These are phyloP conservation scores for Acholoe squamosa DNA, from an alignment of 2,888 invertebrate species.

Conservation along the genomic window DNA sequence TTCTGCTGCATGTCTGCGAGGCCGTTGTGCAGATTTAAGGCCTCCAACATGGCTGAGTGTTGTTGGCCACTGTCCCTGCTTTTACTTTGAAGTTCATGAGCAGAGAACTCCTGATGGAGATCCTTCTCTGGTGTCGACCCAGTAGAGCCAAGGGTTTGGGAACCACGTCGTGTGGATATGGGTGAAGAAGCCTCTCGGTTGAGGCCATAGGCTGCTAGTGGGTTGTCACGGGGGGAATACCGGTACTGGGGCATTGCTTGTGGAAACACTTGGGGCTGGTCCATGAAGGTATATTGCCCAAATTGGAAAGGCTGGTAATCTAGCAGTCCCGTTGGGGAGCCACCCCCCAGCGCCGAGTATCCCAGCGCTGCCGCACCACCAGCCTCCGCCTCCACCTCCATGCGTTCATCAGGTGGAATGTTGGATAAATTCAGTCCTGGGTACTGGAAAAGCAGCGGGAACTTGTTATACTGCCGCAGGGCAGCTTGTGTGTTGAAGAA, in stretches of 20 bases:
- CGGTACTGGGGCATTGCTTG: conserved; percentile 17
- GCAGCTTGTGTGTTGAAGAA: conserved; percentile 16
- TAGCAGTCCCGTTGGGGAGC: background rate
- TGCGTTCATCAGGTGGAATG: conserved; percentile 59
- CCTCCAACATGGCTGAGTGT: conserved; percentile 55
- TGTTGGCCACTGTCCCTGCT: background rate
- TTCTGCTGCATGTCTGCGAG: conserved; percentile 62
- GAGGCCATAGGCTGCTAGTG: conserved; percentile 4
- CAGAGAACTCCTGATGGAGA: conserved; percentile 44
- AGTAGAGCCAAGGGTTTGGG: conserved; percentile 55
- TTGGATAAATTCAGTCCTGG: conserved; percentile 63
- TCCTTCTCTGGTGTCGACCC: conserved; percentile 61
- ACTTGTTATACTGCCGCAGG: conserved; percentile 39
- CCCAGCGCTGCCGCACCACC: background rate
- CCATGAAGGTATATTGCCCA: background rate
- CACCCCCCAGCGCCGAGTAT: background rate
- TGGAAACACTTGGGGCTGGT: conserved; percentile 9
- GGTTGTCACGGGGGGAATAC: background rate
- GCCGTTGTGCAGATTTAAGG: conserved; percentile 65
- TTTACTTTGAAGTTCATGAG: conserved; percentile 4
- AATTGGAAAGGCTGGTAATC: conserved; percentile 43
- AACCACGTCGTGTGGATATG: conserved; percentile 6
- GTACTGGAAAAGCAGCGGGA: conserved; percentile 51
- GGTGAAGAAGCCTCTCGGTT: background rate
- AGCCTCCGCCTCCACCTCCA: conserved; percentile 59